Evolutionary conservation across 1,140 invertebrate genomes (phyloP), one percentile per base, ranked within the genome.

Genomic region (Diprion similis): DNA sequence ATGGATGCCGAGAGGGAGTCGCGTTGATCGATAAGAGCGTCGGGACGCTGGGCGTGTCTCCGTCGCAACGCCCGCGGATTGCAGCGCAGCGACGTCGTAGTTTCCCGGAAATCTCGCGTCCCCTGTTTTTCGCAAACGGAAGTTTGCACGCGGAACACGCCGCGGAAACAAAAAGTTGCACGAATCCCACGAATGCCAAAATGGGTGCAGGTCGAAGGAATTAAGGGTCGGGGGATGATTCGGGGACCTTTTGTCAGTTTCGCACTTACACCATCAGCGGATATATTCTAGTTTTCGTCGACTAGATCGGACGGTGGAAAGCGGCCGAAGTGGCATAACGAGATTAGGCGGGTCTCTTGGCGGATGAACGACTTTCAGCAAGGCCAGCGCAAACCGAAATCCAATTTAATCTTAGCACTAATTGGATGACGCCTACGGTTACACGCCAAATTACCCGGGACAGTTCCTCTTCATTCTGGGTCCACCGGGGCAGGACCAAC

Each of bases 11-110:
- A 73, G 78, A 71, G 76, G 66, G 70, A 51, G 67, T 77, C 71
- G 59, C 74, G 76, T 83, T 84, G 83, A 84, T 84, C 83, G 83
- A 84, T 84, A 84, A 82, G 78, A 81, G 82, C 82, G 83, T 84
- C 83, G 83, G 82, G 83, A 84, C 83, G 82, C 82, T 84, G 83
- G 82, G 83, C 83, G 83, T 84, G 83, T 76, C 80, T 77, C 79
- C 83, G 79, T 72, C 78, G 78, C 75, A 76, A 79, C 75, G 67
- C 71, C n/a, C n/a, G n/a, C 73, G 64, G 51, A 17, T 15, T 59
- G 51, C 51, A 37, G 51, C 51, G 51, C n/a, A 13, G 11, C 51
- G 51, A 8, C 51, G 51, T 59, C n/a, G 9, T 13, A 59, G 51
- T 59, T 59, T 59, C n/a, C 24, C 24, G 24, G 24, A 37, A 37